A percentile compares a stretch with the other conserved stretches of the same genome.
These are phyloP conservation scores for Asobara japonica DNA, from an alignment of 1,140 invertebrate species.

Conservation along the genomic window DNA sequence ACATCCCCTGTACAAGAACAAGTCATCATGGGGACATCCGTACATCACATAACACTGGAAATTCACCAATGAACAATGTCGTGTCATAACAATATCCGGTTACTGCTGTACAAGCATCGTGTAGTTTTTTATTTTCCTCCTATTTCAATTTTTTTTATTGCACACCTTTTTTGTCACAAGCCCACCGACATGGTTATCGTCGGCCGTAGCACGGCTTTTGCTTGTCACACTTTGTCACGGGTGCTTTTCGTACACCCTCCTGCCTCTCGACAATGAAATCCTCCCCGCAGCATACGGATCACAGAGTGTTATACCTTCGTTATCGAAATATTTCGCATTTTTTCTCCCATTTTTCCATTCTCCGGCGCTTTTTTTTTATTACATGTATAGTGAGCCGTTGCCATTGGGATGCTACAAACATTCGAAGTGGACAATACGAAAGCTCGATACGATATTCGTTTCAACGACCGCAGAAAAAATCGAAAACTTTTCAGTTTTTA, in stretches of 20 bases:
- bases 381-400: neutral
- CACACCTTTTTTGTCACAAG: neutral
- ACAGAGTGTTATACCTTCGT: constrained; percentile 39
- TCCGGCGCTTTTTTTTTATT: neutral
- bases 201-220: constrained; percentile 28
- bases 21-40: neutral
- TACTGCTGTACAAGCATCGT: constrained; percentile 1
- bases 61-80: constrained; percentile 16
- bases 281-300: constrained; percentile 7
- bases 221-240: constrained; percentile 45
- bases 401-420: constrained; percentile 32
- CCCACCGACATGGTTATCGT: constrained; percentile 26
- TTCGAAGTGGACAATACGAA: constrained; percentile 20
- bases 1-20: neutral
- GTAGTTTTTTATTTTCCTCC: neutral
- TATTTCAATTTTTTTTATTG: constrained; percentile 19
- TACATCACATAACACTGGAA: neutral
- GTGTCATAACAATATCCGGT: constrained; percentile 36
- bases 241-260: constrained; percentile 24
- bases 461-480: constrained; percentile 33
- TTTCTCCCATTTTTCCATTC: neutral
- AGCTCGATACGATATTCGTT: constrained; percentile 29
- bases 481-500: constrained; percentile 35
- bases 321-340: constrained; percentile 45
- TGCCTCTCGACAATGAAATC: constrained; percentile 24